Evolutionary conservation across 2,888 invertebrate species (phyloP), one percentile per base, ranked within the genome.

Genomic region (Lucinisca nassula): DNA sequence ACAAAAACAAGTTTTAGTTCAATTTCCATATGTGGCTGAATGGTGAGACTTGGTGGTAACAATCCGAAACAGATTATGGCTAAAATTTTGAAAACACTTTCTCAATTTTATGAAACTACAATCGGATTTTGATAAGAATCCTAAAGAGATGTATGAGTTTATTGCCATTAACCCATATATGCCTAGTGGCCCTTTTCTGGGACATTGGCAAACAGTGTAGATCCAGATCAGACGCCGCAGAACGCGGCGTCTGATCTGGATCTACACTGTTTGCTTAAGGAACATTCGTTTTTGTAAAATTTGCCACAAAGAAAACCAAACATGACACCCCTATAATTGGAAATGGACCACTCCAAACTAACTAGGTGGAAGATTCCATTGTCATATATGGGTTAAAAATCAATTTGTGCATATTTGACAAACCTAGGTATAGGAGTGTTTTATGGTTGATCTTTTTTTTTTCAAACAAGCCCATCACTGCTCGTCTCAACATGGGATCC

Each of bases 401-500:
- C 67, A 67, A 67, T 67, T 67, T 67, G 67, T 35, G 67, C 67
- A 67, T 67, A 67, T 67, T 67, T 32, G 67, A 67, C 67, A 35
- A 67, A 67, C 67, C 67, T 35, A 35, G 35, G 30, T 35, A 67
- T 35, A 24, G 67, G 67, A 67, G 67, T 67, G 67, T 35, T 67
- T n/a, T 67, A 35, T 67, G 30, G 32, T 35, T 35, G 21, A 67
- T 67, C 35, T 67, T 58, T 67, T 67, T 67, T 67, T 58, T 67
- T 67, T 67, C 67, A 67, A 30, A 67, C 32, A 67, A 67, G 67
- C 67, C 67, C 67, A 67, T 32, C 35, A 58, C n/a, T 14, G 67
- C 35, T 32, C 67, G 0, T 1, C 67, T 35, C 67, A 21, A 67
- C 67, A 67, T 32, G 67, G 21, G 32, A 67, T 67, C 67, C 21